Base-by-base conservation (phyloP, 2,113 vertebrate species). In the Trematomus loennbergii region DNA sequence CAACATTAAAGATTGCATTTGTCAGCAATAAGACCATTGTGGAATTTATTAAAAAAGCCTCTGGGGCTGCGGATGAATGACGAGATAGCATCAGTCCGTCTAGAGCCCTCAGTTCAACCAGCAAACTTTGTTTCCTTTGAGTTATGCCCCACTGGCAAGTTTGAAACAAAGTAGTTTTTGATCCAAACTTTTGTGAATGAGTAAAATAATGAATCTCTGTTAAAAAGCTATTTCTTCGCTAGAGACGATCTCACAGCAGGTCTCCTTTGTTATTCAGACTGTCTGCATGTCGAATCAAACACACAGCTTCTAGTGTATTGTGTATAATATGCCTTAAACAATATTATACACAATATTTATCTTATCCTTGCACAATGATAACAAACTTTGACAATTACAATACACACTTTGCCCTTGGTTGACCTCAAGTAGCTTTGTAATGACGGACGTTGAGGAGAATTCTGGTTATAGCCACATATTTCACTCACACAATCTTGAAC, bases 211-310 rank as follows among this genome's bases (percentile, higher is more conserved):
- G 63, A 74, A 85, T 81, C 66, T 66, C 48, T 20, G 12, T 53
- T 2, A 79, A 86, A 36, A 57, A 49, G 66, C 49, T 78, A 36
- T 59, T n/a, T n/a, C n/a, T n/a, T n/a, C n/a, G n/a, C n/a, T n/a
- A n/a, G n/a, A 66, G 74, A 79, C 68, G n/a, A 70, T 50, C 29
- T 85, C 85, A 53, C 84, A 83, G 79, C 73, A 79, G 84, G 84
- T 69, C 81, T 82, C 54, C 4, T 57, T 4, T 52, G 20, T 64
- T 70, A 48, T 57, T 20, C 20, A 55, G 54, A 53, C 9, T 2
- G 13, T 46, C 25, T 69, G 18, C 50, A 60, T 18, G 45, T n/a
- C 8, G 5, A 58, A 20, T 12, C 16, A 43, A 75, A 63, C 25
- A 57, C 10, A 18, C 4, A 18, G 29, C 3, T 29, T 29, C 29